Percentiles rank a stretch among this genome's conserved stretches.
Evolutionary conservation across 1,140 invertebrate species (phyloP).

Genomic region (Conus ventricosus): DNA sequence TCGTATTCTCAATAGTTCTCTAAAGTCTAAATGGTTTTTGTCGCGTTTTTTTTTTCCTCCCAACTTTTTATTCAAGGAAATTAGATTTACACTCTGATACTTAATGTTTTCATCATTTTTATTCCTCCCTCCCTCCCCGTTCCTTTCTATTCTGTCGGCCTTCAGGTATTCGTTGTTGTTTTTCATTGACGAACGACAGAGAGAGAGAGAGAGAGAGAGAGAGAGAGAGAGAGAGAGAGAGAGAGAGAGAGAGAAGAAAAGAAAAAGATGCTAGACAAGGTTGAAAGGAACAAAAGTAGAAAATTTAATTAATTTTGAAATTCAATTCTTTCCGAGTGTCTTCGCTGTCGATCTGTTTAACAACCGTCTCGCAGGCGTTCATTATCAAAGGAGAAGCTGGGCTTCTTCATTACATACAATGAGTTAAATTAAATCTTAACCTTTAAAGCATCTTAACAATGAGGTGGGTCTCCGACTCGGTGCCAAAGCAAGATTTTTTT

Average conservation of each 20-base stretch:
- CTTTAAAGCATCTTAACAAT: not conserved
- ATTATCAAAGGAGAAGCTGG: not conserved
- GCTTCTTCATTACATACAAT: not conserved
- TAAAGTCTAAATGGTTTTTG: not conserved
- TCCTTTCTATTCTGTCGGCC: no score
- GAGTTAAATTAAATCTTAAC: not conserved
- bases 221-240: not conserved
- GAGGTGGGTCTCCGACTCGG: not conserved
- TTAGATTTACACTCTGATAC: not conserved
- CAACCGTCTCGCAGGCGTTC: not conserved
- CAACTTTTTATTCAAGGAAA: not conserved
- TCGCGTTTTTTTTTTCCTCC: not conserved
- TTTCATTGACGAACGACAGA: not conserved
- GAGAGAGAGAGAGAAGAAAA: not conserved
- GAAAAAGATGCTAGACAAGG: not conserved
- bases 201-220: not conserved
- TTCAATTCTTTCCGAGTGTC: not conserved
- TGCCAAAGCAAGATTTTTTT: not conserved
- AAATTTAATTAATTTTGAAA: conserved; percentile 8
- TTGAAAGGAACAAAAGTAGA: not conserved
- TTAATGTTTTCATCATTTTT: not conserved
- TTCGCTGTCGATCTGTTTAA: not conserved
- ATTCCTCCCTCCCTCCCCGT: no score
- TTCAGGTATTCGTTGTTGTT: no score
- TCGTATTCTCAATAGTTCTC: not conserved